phyloP scores from a whole-genome alignment of 2,888 invertebrate species.

The Timandra comae region DNA sequence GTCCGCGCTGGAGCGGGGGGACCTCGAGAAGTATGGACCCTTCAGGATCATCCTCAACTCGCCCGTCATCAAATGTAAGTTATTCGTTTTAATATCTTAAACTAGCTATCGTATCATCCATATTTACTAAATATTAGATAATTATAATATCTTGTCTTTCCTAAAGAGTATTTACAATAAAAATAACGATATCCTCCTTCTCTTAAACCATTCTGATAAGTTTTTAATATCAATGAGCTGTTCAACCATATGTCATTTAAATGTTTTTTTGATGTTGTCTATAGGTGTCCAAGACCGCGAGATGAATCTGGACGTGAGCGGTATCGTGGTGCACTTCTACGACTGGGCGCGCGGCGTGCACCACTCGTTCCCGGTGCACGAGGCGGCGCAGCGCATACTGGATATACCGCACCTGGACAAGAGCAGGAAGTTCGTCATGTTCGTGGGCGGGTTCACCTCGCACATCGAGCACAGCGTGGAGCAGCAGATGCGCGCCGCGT shows the following conservation, averaged over 20 bases:
- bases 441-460: constrained; percentile 59
- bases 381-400: constrained; percentile 51
- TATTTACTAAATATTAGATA: too few relatives aligned
- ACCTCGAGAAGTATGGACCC: constrained; percentile 8
- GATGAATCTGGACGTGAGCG: constrained; percentile 49
- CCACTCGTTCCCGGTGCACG: constrained; percentile 37
- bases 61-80: constrained; percentile 6
- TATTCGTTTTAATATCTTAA: too few relatives aligned
- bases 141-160: too few relatives aligned
- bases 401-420: constrained; percentile 24
- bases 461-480: constrained; percentile 54
- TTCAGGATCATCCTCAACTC: constrained; percentile 9
- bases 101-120: too few relatives aligned
- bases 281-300: constrained; percentile 49
- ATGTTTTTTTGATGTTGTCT: constrained; percentile 11
- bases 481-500: constrained; percentile 48
- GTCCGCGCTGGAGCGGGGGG: constrained; percentile 6
- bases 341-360: constrained; percentile 42
- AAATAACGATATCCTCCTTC: too few relatives aligned
- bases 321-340: constrained; percentile 51
- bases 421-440: constrained; percentile 46
- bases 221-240: too few relatives aligned
- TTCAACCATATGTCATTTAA: too few relatives aligned
- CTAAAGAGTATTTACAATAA: too few relatives aligned
- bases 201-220: too few relatives aligned